These are phyloP conservation scores for Athrips mouffetella DNA, from an alignment of 2,888 invertebrate genomes.

Conservation along the genomic window DNA sequence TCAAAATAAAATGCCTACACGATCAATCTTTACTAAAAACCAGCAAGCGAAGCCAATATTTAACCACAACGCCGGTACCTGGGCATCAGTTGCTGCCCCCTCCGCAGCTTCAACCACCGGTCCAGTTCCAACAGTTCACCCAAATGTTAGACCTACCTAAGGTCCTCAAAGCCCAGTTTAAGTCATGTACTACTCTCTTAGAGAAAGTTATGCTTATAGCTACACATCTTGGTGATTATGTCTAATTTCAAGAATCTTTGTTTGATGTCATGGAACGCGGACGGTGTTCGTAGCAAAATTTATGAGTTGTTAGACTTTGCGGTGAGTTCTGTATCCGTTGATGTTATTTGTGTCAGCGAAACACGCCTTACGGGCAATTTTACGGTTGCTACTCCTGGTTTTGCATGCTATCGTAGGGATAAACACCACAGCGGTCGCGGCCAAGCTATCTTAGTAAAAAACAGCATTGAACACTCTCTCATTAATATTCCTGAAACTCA, in stretches of 20 bases:
- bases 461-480: not conserved
- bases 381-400: not conserved
- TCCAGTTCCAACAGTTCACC: no score
- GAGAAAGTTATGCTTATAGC: not conserved
- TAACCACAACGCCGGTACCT: no score
- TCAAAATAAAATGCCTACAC: no score
- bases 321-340: conserved; percentile 9
- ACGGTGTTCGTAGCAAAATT: not conserved
- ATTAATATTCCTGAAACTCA: not conserved
- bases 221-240: not conserved
- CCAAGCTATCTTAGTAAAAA: conserved; percentile 4
- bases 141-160: no score
- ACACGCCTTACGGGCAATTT: not conserved
- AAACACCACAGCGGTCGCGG: conserved; percentile 2
- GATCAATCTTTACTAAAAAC: no score
- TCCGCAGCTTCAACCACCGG: no score
- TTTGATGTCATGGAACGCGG: not conserved
- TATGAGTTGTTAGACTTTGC: not conserved
- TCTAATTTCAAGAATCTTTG: not conserved
- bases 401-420: not conserved
- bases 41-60: no score
- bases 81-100: not conserved
- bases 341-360: conserved; percentile 9
- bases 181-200: not conserved
- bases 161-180: not conserved